Evolutionary conservation across 2,888 invertebrate genomes (phyloP).

Genomic region (Caenorhabditis doughertyi): DNA sequence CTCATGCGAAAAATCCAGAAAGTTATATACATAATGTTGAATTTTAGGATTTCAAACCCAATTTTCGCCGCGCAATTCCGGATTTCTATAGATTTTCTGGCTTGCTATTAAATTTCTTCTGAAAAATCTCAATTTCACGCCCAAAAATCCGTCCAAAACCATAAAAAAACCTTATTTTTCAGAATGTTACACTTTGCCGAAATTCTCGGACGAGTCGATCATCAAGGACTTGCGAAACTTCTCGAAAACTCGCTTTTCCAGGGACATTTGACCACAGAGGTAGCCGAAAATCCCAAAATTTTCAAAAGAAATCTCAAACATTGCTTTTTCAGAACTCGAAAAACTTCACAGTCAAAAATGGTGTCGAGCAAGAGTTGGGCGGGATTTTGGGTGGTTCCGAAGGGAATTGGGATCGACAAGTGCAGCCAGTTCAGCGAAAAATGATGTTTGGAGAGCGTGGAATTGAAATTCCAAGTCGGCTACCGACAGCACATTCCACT

Average conservation of each 20-base stretch:
- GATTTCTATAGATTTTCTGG: too few relatives aligned
- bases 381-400: constrained; percentile 52
- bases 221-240: constrained; percentile 31
- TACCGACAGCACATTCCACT: neutral
- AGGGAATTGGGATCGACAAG: constrained; percentile 31
- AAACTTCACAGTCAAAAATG: constrained; percentile 48
- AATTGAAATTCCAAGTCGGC: constrained; percentile 44
- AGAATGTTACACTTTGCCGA: constrained; percentile 64
- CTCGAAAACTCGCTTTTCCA: constrained; percentile 22
- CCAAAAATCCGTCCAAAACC: too few relatives aligned
- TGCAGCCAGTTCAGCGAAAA: constrained; percentile 31
- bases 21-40: too few relatives aligned
- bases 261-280: neutral
- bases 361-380: constrained; percentile 49
- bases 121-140: too few relatives aligned
- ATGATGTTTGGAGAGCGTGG: constrained; percentile 55
- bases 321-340: constrained; percentile 18
- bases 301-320: neutral
- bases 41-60: too few relatives aligned
- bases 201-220: constrained; percentile 66
- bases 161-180: too few relatives aligned
- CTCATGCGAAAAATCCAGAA: too few relatives aligned
- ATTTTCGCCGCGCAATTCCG: too few relatives aligned
- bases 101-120: too few relatives aligned
- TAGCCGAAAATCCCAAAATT: neutral